Evolutionary conservation across 1,140 invertebrate species (phyloP), one percentile per base, ranked within the genome.

Genomic region (Drosophila yakuba): DNA sequence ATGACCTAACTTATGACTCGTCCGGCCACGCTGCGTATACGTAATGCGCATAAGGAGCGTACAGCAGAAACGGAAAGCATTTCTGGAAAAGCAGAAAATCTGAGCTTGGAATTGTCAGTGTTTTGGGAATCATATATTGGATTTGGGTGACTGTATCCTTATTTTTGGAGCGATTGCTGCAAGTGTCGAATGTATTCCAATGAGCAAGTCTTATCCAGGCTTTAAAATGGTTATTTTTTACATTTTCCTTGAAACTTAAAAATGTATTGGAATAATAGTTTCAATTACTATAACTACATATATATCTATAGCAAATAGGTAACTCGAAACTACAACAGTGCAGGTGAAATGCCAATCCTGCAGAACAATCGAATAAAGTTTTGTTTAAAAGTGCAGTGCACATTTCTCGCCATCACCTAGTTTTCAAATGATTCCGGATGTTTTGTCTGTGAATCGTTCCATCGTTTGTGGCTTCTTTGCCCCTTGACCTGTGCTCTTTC

Each of bases 1-100:
- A 89, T 89, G 84, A 88, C 80, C 84, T 88, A 84, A 84, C 84
- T 88, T 88, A 88, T 84, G 84, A 80, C 76, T 77, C 60, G 76
- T 60, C 43, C 55, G 64, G 55, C 64, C 45, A 66, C 73, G 74
- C 69, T 55, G 74, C 82, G 83, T 88, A 88, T 88, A 88, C 82
- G 71, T 66, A 86, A 83, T 88, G 78, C 25, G 58, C 54, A 66
- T 58, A 72, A 82, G 74, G 61, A 77, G 35, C 45, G 32, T 38
- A 20, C 25, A 47, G 35, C 56, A 28, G 45, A 45, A 50, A 15
- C 25, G 20, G n/a, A 55, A 45, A 68, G 51, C 54, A 51, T 52
- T 69, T 51, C 54, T 12, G 54, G 35, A 32, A 14, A 12, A 43
- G 17, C 25, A 23, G 36, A 62, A 51, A 35, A 60, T 59, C 39